Base-by-base conservation (phyloP, 2,888 invertebrate species). In the Digitonthophagus gazella region DNA sequence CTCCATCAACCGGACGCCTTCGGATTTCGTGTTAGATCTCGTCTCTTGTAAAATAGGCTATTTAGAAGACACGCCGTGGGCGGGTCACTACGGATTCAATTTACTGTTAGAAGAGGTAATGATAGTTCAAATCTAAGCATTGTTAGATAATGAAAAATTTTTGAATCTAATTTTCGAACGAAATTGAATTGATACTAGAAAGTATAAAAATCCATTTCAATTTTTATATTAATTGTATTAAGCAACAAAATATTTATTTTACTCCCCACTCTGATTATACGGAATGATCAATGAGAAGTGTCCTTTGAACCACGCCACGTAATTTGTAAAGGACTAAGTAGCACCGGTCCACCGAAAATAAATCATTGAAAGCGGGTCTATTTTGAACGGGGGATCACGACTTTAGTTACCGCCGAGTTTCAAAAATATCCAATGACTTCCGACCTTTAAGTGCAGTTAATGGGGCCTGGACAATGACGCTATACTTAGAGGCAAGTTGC, bases 241-340 rank as follows among this genome's bases (percentile, higher is more conserved):
- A n/a, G n/a, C n/a, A n/a, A n/a, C n/a, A 5, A 8, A 44, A 44
- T 6, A 44, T 44, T 6, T 44, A 44, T 44, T 44, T 1, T 8
- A 8, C 11, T 44, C 28, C 1, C 28, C 6, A 8, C 20, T 20
- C 19, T 20, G 16, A 18, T 18, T 61, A 61, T 61, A 19, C 20
- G 57, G 57, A 8, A 6, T 18, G 18, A 20, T 18, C 61, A n/a
- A 20, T 61, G 61, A 61, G 19, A 61, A 15, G 61, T 61, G 61
- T 61, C 61, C 61, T 61, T 61, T 61, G 61, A 61, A 19, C 61
- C 20, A 18, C 14, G 61, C 28, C 28, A 44, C 14, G 18, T 61
- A 61, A 61, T 61, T 61, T 61, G 61, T 61, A 61, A 61, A 18
- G 61, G 61, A 44, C 61, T 61, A 61, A 61, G 19, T 61, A 61